A percentile compares a stretch with the other conserved stretches of the same genome.
Evolutionary conservation across 2,888 invertebrate species (phyloP).

Genomic region (Dynastes grantii): DNA sequence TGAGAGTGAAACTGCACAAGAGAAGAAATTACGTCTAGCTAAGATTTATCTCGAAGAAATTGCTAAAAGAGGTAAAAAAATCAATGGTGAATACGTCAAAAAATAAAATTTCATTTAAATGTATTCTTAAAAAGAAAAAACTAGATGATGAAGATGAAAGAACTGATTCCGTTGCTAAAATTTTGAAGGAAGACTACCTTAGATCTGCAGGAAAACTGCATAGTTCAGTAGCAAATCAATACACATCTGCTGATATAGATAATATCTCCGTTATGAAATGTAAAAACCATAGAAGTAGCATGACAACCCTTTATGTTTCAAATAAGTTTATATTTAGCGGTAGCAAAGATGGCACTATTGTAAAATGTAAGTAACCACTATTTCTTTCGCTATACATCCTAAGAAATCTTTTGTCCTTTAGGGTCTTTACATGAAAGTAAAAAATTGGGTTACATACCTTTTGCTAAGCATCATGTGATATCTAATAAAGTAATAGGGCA

Average conservation of each 20-base stretch:
- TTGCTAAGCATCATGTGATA: slow-evolving; percentile 64
- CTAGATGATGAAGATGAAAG: slow-evolving; percentile 12
- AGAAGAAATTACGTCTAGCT: slow-evolving; percentile 91
- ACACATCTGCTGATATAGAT: slow-evolving; percentile 69
- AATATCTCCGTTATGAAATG: slow-evolving; percentile 76
- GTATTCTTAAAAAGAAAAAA: slow-evolving; percentile 28
- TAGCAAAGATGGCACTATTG: slow-evolving; percentile 89
- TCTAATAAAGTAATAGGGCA: slow-evolving; percentile 61
- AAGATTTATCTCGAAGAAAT: slow-evolving; percentile 93
- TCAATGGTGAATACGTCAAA: too few relatives aligned
- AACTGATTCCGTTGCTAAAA: slow-evolving; percentile 31
- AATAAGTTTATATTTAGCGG: slow-evolving; percentile 84
- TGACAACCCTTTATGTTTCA: slow-evolving; percentile 88
- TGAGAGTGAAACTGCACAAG: slow-evolving; percentile 88
- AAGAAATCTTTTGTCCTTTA: slow-evolving; percentile 56
- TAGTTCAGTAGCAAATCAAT: slow-evolving; percentile 81
- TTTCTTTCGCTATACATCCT: slow-evolving; percentile 1
- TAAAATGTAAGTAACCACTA: slow-evolving; percentile 81
- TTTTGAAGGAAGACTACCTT: slow-evolving; percentile 86
- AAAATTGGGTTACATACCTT: slow-evolving; percentile 75
- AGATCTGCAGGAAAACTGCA: slow-evolving; percentile 89
- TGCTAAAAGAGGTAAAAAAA: slow-evolving; percentile 78
- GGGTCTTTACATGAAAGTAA: slow-evolving; percentile 77
- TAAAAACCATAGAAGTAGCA: slow-evolving; percentile 83
- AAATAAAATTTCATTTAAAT: neutral